Evolutionary conservation across 2,888 invertebrate species (phyloP), one percentile per base, ranked within the genome.

Genomic region (Uropetala carovei): DNA sequence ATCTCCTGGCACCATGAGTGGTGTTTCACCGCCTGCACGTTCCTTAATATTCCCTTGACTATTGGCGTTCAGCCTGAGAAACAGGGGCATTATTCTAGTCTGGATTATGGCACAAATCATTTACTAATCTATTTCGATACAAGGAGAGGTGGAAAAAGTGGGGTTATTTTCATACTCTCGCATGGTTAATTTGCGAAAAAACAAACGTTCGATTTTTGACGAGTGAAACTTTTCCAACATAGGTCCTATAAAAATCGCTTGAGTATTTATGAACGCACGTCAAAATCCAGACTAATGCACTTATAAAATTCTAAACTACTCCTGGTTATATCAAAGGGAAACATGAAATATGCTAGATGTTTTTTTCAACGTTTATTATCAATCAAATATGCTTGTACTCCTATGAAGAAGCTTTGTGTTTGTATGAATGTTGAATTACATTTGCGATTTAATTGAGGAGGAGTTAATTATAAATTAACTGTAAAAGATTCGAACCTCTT

Each of bases 221-320:
- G 27, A 11, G 75, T 22, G 75, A 27, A 75, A 75, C 27, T 13
- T 75, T 75, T 75, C 68, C 75, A 27, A 75, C 27, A 13, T 9
- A 18, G 13, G 13, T 75, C 22, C 22, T 27, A 75, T 14, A 27
- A 13, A 75, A 75, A 27, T 75, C 27, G 75, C 75, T 75, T 75
- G 75, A 75, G 22, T 75, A 27, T 75, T 27, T 75, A 27, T 75
- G 22, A 27, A 75, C 75, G 75, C 75, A 75, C 75, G 75, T 75
- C 75, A 75, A 27, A 43, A 75, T 75, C 75, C 75, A 75, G 75
- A 75, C 75, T 75, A 75, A 27, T 75, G 75, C 75, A 75, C 75
- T 75, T 75, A 75, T 75, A 75, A 75, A 75, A 75, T 75, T 75
- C 75, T 75, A 75, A 75, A 75, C 75, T 75, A 75, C 75, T 75